Percentiles rank a stretch among this genome's conserved stretches.
phyloP scores from a whole-genome alignment of 2,113 vertebrate genomes.

The Dasypus novemcinctus region DNA sequence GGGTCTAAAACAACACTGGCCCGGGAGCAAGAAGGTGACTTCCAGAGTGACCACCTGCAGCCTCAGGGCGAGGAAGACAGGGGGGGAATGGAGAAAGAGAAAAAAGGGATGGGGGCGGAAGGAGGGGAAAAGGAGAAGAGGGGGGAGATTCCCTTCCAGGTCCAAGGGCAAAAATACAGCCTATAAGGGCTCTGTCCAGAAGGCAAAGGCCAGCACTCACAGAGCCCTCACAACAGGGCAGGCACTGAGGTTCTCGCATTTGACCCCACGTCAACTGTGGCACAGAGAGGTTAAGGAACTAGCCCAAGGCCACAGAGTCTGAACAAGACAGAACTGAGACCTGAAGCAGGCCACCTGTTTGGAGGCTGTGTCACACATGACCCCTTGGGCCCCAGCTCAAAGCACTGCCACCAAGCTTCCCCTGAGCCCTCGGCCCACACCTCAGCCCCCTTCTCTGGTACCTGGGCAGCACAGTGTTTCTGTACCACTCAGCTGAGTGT shows the following conservation, averaged over 20 bases:
- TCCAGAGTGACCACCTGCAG: neutral
- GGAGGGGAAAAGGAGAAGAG: neutral
- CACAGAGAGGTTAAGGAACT: neutral
- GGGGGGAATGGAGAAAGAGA: no score
- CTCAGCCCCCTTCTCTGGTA: neutral
- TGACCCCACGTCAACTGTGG: neutral
- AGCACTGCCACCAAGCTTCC: neutral
- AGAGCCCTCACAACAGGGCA: neutral
- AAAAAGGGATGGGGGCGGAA: neutral
- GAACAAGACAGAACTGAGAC: neutral
- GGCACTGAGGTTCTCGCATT: neutral
- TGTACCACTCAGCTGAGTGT: neutral
- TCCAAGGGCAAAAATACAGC: neutral
- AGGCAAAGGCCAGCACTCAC: rapidly evolving
- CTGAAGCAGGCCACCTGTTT: neutral
- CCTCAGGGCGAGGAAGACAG: neutral
- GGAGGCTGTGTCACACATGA: neutral
- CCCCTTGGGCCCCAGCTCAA: neutral
- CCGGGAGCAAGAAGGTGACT: neutral
- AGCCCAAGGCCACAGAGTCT: neutral
- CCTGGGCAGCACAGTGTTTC: neutral
- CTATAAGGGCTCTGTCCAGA: neutral
- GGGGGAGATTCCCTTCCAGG: neutral
- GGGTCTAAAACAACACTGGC: neutral
- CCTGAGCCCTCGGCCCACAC: neutral